Evolutionary conservation across 2,888 invertebrate genomes (phyloP).

Genomic region (Eupithecia exiguata): DNA sequence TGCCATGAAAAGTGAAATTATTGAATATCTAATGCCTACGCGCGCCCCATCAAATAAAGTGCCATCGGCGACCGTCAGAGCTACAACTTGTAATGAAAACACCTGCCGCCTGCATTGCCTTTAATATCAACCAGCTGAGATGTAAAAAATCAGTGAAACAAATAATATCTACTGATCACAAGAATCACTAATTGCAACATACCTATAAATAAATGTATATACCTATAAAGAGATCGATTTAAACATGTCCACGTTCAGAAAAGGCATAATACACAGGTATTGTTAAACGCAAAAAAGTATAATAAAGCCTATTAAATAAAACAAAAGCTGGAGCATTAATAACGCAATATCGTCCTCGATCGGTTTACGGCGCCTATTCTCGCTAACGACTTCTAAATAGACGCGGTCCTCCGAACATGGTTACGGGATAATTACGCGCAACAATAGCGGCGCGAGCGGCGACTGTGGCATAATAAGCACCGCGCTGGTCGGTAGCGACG

Average conservation of each 20-base stretch:
- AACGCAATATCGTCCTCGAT: conserved; percentile 71
- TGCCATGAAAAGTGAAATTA: conserved; percentile 47
- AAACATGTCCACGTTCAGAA: conserved; percentile 28
- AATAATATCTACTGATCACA: conserved; percentile 30
- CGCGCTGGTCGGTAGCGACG: conserved; percentile 58
- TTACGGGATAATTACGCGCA: conserved; percentile 83
- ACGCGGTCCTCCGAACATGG: conserved; percentile 77
- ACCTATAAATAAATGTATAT: not conserved
- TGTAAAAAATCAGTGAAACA: conserved; percentile 37
- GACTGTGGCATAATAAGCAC: conserved; percentile 81
- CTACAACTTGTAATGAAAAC: conserved; percentile 44
- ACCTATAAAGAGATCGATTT: conserved; percentile 25
- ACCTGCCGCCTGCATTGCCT: conserved; percentile 51
- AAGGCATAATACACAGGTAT: conserved; percentile 29
- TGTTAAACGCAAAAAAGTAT: conserved; percentile 51
- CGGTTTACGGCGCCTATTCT: conserved; percentile 73
- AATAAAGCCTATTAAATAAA: conserved; percentile 58
- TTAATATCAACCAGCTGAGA: conserved; percentile 38
- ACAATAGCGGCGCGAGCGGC: conserved; percentile 81
- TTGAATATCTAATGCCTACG: conserved; percentile 53
- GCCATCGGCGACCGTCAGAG: conserved; percentile 51
- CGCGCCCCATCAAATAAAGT: conserved; percentile 58
- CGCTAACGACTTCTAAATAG: conserved; percentile 80
- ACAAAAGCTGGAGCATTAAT: conserved; percentile 68
- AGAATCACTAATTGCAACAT: conserved; percentile 39